These are phyloP conservation scores for Pseudotriccus pelzelni DNA, from an alignment of 2,797 vertebrate species.

Conservation along the genomic window DNA sequence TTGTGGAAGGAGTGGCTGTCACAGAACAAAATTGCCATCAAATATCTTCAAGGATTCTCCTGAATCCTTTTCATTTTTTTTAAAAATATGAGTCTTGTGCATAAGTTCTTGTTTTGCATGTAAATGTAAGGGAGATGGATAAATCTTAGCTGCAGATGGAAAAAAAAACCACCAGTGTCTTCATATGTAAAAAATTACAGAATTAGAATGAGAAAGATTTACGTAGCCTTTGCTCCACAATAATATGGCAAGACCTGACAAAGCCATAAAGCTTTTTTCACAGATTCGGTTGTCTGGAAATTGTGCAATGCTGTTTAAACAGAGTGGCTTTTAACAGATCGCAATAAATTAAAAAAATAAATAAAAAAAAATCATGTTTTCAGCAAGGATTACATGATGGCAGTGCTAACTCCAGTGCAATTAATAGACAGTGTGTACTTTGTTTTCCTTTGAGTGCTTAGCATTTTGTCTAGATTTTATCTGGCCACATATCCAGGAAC, in stretches of 20 bases:
- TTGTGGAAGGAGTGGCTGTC: neutral
- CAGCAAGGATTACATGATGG: constrained; percentile 29
- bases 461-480: constrained; percentile 32
- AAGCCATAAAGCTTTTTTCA: constrained; percentile 71
- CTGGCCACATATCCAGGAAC: neutral
- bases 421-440: constrained; percentile 15
- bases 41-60: neutral
- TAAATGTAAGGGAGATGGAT: constrained; percentile 1
- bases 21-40: neutral
- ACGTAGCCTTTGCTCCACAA: constrained; percentile 68
- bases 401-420: constrained; percentile 20
- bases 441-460: constrained; percentile 25
- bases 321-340: constrained; percentile 46
- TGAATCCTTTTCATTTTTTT: neutral
- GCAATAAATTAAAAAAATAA: neutral
- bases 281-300: constrained; percentile 56
- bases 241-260: constrained; percentile 68
- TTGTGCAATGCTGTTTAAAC: constrained; percentile 56
- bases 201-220: constrained; percentile 66
- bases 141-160: constrained; percentile 39
- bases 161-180: neutral
- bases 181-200: constrained; percentile 51
- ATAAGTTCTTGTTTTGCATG: constrained; percentile 20
- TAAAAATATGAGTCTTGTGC: neutral
- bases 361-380: neutral